Evolutionary conservation across 2,888 invertebrate genomes (phyloP).

Genomic region (Caenorhabditis sp.): DNA sequence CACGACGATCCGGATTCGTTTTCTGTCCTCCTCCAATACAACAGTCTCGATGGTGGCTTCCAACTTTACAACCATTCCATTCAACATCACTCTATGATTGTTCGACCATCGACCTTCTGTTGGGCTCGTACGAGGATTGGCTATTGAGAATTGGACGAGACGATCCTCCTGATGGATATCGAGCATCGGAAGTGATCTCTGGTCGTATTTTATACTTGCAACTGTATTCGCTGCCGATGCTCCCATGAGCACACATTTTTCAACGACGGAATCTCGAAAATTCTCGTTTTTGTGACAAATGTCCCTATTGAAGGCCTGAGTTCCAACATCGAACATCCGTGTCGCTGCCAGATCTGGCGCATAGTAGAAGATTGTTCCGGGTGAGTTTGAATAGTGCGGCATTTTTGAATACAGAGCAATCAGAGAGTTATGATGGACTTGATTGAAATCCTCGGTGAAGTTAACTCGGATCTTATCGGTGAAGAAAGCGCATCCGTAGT

Average conservation of each 20-base stretch:
- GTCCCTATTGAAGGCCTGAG: background rate
- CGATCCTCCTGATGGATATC: background rate
- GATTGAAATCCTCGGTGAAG: conserved; percentile 2
- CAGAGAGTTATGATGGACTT: background rate
- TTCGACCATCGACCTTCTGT: conserved; percentile 18
- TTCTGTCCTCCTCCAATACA: background rate
- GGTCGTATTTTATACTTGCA: conserved; percentile 19
- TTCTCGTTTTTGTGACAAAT: too few relatives aligned
- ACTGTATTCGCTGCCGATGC: conserved; percentile 18
- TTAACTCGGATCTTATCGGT: background rate
- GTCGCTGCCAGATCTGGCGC: background rate
- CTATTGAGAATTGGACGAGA: conserved; percentile 12
- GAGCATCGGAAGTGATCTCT: conserved; percentile 3
- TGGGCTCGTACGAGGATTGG: conserved; percentile 8
- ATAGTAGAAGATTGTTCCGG: conserved; percentile 11
- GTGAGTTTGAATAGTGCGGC: background rate
- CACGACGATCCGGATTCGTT: conserved; percentile 2
- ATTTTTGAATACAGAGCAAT: background rate
- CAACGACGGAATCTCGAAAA: background rate
- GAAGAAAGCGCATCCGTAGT: background rate
- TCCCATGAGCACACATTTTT: conserved; percentile 36
- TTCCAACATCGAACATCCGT: background rate
- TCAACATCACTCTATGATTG: background rate
- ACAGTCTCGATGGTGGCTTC: conserved; percentile 28
- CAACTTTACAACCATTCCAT: background rate